Conservation (phyloP, 2,113 vertebrate species). For the Dipodomys ordii region DNA sequence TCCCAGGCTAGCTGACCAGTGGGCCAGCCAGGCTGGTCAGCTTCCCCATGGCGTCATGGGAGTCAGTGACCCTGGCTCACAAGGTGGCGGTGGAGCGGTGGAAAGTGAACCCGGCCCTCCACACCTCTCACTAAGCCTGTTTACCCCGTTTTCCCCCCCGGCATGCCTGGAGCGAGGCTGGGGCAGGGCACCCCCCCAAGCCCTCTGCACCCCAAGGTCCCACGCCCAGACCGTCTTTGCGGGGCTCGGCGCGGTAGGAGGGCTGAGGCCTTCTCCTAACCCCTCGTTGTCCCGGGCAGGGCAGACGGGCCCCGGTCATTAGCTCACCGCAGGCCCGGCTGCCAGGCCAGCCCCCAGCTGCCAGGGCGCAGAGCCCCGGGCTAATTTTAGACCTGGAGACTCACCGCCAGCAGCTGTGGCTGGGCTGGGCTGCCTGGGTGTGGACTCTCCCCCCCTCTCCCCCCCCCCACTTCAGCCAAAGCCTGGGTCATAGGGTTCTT, state of each 20-base stretch:
- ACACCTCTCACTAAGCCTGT: background rate
- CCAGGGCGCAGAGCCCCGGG: constrained; percentile 38
- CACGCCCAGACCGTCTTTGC: background rate
- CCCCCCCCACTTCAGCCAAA: background rate
- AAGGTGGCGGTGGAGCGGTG: background rate
- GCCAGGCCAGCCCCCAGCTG: constrained; percentile 42
- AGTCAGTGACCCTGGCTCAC: background rate
- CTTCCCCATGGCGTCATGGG: background rate
- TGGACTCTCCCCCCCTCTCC: background rate
- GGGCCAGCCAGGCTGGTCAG: background rate
- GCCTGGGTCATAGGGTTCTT: background rate
- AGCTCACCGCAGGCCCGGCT: constrained; percentile 74
- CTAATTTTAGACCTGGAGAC: constrained; percentile 87
- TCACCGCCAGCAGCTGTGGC: constrained; percentile 78
- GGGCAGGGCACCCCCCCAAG: background rate
- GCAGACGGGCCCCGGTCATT: constrained; percentile 75
- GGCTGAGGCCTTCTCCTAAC: background rate
- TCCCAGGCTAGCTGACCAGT: background rate
- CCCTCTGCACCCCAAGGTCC: too few relatives aligned
- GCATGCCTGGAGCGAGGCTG: background rate
- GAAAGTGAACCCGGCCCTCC: background rate
- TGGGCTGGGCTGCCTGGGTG: constrained; percentile 34
- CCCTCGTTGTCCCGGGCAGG: constrained; percentile 45
- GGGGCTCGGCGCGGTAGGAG: background rate
- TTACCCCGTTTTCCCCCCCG: background rate